phyloP scores from a whole-genome alignment of 1,140 invertebrate genomes.

The Neotoxoptera formosana region DNA sequence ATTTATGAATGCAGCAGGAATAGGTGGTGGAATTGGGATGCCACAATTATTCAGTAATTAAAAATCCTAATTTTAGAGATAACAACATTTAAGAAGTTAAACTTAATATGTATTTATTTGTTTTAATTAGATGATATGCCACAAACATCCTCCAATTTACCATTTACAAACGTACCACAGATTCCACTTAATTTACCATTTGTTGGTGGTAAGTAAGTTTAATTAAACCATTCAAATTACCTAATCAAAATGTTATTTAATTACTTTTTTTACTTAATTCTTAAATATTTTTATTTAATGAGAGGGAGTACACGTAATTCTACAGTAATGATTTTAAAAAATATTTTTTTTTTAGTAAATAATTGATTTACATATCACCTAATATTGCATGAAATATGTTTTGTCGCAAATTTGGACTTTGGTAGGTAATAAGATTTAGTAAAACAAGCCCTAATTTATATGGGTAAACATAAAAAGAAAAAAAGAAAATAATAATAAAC shows the following conservation, averaged over 20 bases:
- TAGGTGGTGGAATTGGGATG: background rate
- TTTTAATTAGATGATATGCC: background rate
- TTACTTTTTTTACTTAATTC: background rate
- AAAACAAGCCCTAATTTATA: background rate
- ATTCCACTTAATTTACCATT: conserved; percentile 34
- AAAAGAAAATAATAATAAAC: background rate
- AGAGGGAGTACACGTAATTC: background rate
- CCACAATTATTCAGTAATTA: background rate
- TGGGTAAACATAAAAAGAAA: background rate
- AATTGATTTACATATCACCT: no score
- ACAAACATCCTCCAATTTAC: background rate
- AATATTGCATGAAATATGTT: no score
- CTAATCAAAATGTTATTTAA: no score
- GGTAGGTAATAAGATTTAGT: background rate
- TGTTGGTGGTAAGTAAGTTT: conserved; percentile 38
- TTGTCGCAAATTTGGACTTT: no score
- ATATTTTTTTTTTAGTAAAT: no score
- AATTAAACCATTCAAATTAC: background rate
- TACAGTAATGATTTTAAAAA: background rate
- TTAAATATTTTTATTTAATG: background rate
- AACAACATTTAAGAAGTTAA: background rate
- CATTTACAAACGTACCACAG: background rate
- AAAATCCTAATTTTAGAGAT: background rate
- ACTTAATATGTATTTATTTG: background rate
- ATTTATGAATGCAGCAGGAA: background rate